Base-by-base conservation (phyloP, 2,797 vertebrate genomes). In the Aulostomus chinensis region DNA sequence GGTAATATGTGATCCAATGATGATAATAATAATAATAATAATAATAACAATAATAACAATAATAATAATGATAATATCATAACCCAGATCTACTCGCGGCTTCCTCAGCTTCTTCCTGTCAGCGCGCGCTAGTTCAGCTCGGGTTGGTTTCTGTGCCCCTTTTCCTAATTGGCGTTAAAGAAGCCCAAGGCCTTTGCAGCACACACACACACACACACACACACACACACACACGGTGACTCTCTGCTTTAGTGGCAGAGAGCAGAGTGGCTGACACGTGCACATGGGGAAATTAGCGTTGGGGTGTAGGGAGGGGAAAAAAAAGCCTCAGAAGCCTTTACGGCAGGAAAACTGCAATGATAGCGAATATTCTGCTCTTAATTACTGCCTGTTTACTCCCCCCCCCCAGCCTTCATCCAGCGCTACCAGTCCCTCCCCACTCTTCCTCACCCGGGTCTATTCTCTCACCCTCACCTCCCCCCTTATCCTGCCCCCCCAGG, bases 331-430 rank as follows among this genome's bases (percentile, higher is more conserved):
- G 74, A 87, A 87, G 76, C 73, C 75, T 80, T 77, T 76, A 78
- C 42, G 33, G 74, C 66, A 76, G 69, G 35, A 86, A 90, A 88
- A 15, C 56, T 87, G 89, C 88, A 86, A 82, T 85, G 77, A 86
- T 82, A 73, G 85, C 61, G 37, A 83, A 91, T 91, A 86, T 89
- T 87, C 84, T 70, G 43, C 78, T 86, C 77, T 85, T 91, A 90
- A 91, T 91, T 90, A 91, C 67, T 69, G 77, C 75, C 71, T 90
- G 86, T 89, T 91, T 90, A 91, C 81, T 81, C 59, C 48, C 80
- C 37, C 60, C 53, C 57, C 61, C 52, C 58, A 47, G 58, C 51
- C 66, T 68, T 64, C 54, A 16, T 4, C 60, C 58, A n/a, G n/a
- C n/a, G n/a, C n/a, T n/a, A n/a, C n/a, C n/a, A n/a, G n/a, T n/a